Conservation (phyloP, 2,888 invertebrate species). For the Leptura quadrifasciata region DNA sequence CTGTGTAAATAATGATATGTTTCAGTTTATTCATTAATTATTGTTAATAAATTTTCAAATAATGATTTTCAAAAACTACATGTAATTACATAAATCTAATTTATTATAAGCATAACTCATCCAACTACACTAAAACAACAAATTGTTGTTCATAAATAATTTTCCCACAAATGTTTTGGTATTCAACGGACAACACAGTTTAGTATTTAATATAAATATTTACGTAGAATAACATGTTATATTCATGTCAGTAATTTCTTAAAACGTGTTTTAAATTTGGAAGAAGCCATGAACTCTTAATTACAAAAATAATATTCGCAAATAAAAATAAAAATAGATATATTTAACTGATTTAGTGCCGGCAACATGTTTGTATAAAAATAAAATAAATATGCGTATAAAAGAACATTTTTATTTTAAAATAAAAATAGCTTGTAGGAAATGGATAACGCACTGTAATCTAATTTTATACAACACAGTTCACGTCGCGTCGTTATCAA, state of each 20-base stretch:
- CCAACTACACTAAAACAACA: neutral
- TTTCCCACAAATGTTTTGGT: conserved; percentile 9
- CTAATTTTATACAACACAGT: conserved; percentile 10
- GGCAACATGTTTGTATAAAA: conserved; percentile 8
- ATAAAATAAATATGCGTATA: conserved; percentile 17
- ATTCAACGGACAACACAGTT: conserved; percentile 11
- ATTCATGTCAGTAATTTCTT: conserved; percentile 13
- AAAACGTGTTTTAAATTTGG: conserved; percentile 4
- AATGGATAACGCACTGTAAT: conserved; percentile 15
- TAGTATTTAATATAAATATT: conserved; percentile 36
- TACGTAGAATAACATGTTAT: conserved; percentile 17
- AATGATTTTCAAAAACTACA: too few relatives aligned
- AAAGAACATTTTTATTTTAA: neutral
- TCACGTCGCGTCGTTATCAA: neutral
- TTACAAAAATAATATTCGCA: conserved; percentile 2
- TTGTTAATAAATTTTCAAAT: too few relatives aligned
- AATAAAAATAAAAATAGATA: conserved; percentile 3
- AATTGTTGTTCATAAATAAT: neutral
- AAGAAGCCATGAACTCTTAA: neutral
- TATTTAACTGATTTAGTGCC: conserved; percentile 3
- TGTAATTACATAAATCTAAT: neutral
- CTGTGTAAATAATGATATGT: too few relatives aligned
- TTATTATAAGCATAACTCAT: neutral
- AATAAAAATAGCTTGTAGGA: conserved; percentile 14
- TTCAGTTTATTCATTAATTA: too few relatives aligned